Conservation (phyloP, 2,888 invertebrate species). For the Cyaniris semiargus region DNA sequence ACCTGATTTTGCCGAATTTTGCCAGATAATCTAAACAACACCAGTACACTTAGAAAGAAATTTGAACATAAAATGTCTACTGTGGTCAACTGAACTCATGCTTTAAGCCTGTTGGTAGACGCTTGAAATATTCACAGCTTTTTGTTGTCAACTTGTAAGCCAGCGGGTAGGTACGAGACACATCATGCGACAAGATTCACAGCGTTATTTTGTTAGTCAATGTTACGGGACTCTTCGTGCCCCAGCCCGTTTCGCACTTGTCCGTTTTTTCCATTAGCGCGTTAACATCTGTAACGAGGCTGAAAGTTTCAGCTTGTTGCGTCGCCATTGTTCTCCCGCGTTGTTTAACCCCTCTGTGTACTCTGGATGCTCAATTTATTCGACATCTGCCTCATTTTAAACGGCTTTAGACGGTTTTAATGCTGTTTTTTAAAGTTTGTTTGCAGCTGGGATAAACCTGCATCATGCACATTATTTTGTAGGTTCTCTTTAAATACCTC, state of each 20-base stretch:
- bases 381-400: conserved; percentile 17
- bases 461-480: background rate
- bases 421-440: background rate
- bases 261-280: conserved; percentile 12
- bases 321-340: conserved; percentile 30
- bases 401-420: background rate
- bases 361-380: conserved; percentile 26
- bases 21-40: background rate
- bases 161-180: too few species aligned
- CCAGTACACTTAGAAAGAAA: background rate
- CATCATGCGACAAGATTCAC: too few species aligned
- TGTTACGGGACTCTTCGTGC: too few species aligned
- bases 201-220: too few species aligned
- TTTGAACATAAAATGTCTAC: too few species aligned
- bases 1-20: background rate
- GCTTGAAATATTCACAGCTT: too few species aligned
- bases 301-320: conserved; percentile 34
- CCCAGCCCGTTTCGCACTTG: too few species aligned
- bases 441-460: background rate
- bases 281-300: conserved; percentile 27
- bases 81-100: too few species aligned
- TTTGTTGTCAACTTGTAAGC: too few species aligned
- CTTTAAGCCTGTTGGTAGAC: too few species aligned
- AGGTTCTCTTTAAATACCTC: too few species aligned
- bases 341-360: conserved; percentile 30